Conservation (phyloP, 2,113 vertebrate species). For the Struthidea cinerea region DNA sequence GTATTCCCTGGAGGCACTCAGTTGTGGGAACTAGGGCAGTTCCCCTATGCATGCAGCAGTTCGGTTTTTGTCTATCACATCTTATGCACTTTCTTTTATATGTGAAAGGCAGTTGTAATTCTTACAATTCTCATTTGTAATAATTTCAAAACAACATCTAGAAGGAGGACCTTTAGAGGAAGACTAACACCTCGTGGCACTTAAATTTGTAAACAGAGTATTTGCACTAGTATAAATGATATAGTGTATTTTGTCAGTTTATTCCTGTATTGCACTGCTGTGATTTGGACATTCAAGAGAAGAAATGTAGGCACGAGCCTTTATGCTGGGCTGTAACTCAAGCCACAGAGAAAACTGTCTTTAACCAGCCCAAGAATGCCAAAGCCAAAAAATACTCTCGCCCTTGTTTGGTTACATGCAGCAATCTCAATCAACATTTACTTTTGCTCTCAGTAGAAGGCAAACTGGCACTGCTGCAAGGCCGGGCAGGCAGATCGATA, state of each 20-base stretch:
- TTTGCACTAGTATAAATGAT: neutral
- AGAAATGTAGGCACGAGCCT: neutral
- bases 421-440: conserved; percentile 56
- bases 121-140: neutral
- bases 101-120: neutral
- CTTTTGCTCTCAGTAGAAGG: conserved; percentile 10
- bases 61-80: neutral
- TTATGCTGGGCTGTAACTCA: neutral
- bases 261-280: neutral
- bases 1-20: neutral
- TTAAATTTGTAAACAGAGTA: neutral
- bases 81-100: neutral
- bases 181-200: neutral
- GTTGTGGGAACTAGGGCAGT: neutral
- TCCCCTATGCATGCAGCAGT: neutral
- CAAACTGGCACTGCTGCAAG: conserved; percentile 13
- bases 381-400: neutral
- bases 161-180: neutral
- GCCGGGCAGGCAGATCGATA: conserved; percentile 9
- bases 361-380: conserved; percentile 1
- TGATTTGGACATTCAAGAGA: neutral
- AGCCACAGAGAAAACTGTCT: neutral
- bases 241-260: neutral
- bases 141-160: neutral
- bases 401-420: neutral